Conservation (phyloP, 2,113 vertebrate species). For the Isichthys henryi region DNA sequence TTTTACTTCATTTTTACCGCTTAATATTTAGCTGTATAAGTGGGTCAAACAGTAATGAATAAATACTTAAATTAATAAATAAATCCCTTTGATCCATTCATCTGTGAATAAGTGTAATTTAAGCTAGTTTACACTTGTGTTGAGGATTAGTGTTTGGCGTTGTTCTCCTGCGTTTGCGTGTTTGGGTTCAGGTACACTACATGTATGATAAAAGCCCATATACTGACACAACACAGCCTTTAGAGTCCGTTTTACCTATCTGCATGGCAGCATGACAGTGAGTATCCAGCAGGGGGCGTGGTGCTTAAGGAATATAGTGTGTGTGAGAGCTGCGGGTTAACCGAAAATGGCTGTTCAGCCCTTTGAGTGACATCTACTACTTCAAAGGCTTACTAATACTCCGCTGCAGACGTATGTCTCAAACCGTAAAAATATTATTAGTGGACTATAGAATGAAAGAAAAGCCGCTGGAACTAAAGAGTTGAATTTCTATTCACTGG, state of each 20-base stretch:
- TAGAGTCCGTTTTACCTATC: background rate
- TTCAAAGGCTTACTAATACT: background rate
- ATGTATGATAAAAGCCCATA: background rate
- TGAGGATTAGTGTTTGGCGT: background rate
- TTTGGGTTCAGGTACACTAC: background rate
- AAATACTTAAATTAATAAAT: background rate
- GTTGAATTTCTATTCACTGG: background rate
- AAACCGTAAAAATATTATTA: background rate
- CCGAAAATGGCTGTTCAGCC: background rate
- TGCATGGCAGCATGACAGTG: background rate
- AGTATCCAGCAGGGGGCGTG: background rate
- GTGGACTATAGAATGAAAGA: background rate
- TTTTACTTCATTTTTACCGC: background rate
- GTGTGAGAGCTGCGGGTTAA: background rate
- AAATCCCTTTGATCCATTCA: background rate
- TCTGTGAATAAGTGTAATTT: background rate
- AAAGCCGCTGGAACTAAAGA: background rate
- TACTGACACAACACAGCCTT: background rate
- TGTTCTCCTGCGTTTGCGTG: background rate
- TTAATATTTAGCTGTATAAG: constrained; percentile 1
- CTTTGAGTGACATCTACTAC: background rate
- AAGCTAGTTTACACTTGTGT: background rate
- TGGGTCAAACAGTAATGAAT: background rate
- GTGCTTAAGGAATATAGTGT: background rate
- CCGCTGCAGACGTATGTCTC: background rate